Percentiles rank a stretch among this genome's conserved stretches.
Evolutionary conservation across 2,113 vertebrate species (phyloP).

Genomic region (Pithys albifrons): DNA sequence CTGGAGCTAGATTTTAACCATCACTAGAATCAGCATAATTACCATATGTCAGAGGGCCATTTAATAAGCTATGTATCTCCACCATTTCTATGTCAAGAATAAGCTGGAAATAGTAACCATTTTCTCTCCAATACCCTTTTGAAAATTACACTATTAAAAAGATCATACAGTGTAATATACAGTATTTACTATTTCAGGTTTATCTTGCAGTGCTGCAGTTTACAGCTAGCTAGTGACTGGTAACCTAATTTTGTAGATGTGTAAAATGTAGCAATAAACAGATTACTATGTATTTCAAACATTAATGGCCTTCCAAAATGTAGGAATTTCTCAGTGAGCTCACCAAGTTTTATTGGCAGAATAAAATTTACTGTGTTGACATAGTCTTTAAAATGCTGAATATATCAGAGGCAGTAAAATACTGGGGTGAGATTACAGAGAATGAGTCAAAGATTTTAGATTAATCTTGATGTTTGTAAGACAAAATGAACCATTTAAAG

Average conservation of each 20-base stretch:
- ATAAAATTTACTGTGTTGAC: conserved; percentile 70
- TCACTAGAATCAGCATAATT: conserved; percentile 14
- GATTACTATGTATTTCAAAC: conserved; percentile 69
- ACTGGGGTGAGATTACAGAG: conserved; percentile 6
- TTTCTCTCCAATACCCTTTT: neutral
- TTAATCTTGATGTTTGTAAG: neutral
- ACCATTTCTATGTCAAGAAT: neutral
- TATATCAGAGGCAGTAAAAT: conserved; percentile 39
- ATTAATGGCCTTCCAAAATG: conserved; percentile 60
- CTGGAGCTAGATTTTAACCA: neutral
- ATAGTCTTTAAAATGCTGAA: conserved; percentile 45
- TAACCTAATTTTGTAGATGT: conserved; percentile 37
- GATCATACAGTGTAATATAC: neutral
- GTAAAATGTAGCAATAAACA: conserved; percentile 73
- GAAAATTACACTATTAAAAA: conserved; percentile 21
- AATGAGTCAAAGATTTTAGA: neutral
- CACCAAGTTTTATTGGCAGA: conserved; percentile 65
- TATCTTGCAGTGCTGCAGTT: conserved; percentile 18
- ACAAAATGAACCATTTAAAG: conserved; percentile 13
- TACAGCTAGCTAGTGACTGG: conserved; percentile 36
- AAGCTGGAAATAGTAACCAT: neutral
- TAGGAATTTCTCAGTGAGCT: conserved; percentile 67
- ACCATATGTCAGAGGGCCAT: neutral
- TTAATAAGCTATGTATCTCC: neutral
- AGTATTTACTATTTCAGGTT: conserved; percentile 23